phyloP scores from a whole-genome alignment of 1,140 invertebrate species.

The Orchesella cincta region DNA sequence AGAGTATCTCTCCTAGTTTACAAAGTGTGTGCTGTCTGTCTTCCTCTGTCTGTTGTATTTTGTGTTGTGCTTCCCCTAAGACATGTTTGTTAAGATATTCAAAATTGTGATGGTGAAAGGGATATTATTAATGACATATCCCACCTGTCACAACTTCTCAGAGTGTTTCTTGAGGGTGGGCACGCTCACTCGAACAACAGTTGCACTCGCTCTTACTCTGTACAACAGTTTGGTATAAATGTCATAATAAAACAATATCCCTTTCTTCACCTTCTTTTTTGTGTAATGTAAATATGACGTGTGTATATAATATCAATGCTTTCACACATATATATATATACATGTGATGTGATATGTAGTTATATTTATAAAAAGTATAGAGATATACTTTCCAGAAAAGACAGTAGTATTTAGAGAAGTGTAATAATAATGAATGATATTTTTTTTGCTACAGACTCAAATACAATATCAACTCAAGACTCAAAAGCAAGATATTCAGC shows the following conservation, averaged over 20 bases:
- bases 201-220: neutral
- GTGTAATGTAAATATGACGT: constrained; percentile 10
- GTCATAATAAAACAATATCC: constrained; percentile 1
- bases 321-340: neutral
- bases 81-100: neutral
- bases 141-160: constrained; percentile 26
- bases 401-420: neutral
- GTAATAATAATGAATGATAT: neutral
- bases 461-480: constrained; percentile 31
- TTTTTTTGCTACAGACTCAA: constrained; percentile 3
- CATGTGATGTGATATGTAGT: neutral
- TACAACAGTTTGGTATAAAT: no score
- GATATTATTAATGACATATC: constrained; percentile 21
- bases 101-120: constrained; percentile 21
- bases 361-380: neutral
- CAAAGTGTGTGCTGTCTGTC: neutral
- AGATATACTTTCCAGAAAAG: neutral
- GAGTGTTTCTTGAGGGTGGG: neutral
- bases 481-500: constrained; percentile 27
- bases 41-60: neutral
- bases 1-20: no score
- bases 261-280: neutral
- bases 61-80: neutral
- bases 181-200: neutral
- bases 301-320: neutral